Evolutionary conservation across 2,888 invertebrate species (phyloP), one percentile per base, ranked within the genome.

Genomic region (Melitaea athalia): DNA sequence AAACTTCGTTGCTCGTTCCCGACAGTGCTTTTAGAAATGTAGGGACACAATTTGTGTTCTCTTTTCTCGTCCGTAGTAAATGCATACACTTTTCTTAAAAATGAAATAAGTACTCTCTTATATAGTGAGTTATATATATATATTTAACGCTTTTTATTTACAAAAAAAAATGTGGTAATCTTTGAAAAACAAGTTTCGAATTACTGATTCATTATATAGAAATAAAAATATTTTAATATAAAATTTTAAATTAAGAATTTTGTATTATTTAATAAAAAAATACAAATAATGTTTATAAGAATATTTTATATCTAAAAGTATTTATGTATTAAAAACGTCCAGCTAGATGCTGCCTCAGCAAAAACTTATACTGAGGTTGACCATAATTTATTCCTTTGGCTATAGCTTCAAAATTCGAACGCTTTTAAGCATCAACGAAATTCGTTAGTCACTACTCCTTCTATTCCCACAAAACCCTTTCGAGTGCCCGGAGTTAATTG

Each of bases 401-500:
- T 81, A 83, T 82, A 74, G 78, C 78, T 77, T 73, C 70, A 79
- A 84, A 82, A 80, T 82, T 78, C 78, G 80, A 77, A 77, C 78
- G 79, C 77, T 83, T 85, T 86, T 83, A 80, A 83, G 76, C 84
- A 78, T 81, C 79, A 79, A 80, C 81, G 78, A 84, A 85, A 86
- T 83, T 83, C 75, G 82, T 85, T 80, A 85, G 86, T 87, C 87
- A 87, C 78, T 78, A 79, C 81, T 82, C 77, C 83, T 80, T 81
- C 81, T 79, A 83, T 80, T 75, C 81, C 80, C 79, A 73, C 80
- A 81, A 57, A 84, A 85, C 84, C 85, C 84, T 83, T 87, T 85
- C 81, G 82, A 86, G 85, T 80, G 82, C 76, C 78, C 72, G 72
- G 79, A 81, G 83, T 86, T 88, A 87, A 88, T 88, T 88, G 87